Base-by-base conservation (phyloP, 2,113 vertebrate species). In the Fulmarus glacialis region DNA sequence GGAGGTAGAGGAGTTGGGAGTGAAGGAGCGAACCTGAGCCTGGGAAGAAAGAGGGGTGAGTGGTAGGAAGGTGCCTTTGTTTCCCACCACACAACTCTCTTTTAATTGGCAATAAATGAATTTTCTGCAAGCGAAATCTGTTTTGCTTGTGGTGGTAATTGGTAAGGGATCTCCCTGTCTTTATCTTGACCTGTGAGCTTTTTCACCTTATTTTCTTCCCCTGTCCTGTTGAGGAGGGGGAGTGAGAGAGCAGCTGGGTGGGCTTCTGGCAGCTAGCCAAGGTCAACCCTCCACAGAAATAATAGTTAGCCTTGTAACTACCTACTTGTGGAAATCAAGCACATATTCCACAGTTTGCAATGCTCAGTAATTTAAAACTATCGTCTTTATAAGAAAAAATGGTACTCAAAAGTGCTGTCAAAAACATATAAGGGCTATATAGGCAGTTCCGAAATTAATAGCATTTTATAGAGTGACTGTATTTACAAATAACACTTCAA, bases 131-230 rank as follows among this genome's bases (percentile, higher is more conserved):
- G 7, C 45, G 0, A 0, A 48, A 40, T 48, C 11, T 85, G 20
- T 58, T 88, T 88, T 73, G 11, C 6, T 6, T 4, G 1, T 32
- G 4, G 4, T 2, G 4, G 15, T 32, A 47, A 24, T 2, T 17
- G 13, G 12, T 48, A 27, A 48, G 12, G 16, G 5, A 58, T 43
- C 16, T 63, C 42, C 7, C 5, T 56, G 13, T 15, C 7, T 43
- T 89, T 32, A 13, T 45, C 14, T 56, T 0, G 0, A 20, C 6
- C 14, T 2, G 14, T 15, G 5, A 58, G 9, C 5, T 47, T 66
- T 82, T 50, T 9, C 2, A 50, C 29, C 9, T 55, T 21, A 30
- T 66, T 70, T 91, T 71, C 32, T 70, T 1, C 11, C 8, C 12
- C 24, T 59, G 4, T 18, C 12, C n/a, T 6, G n/a, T 4, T 87